Evolutionary conservation across 2,888 invertebrate genomes (phyloP).

Genomic region (Psylliodes chrysocephalus): DNA sequence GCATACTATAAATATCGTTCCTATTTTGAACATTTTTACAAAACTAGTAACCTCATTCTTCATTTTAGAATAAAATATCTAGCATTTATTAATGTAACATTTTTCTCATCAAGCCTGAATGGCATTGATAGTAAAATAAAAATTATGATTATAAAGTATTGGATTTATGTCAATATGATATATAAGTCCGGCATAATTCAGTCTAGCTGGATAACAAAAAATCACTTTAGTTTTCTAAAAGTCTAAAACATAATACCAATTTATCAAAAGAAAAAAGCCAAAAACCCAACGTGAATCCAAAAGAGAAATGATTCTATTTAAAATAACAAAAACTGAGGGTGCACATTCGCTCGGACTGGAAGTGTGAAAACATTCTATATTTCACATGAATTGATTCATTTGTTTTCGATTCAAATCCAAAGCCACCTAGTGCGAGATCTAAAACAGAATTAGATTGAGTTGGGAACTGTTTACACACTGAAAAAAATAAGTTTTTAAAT

Average conservation of each 20-base stretch:
- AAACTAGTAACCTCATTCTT: too few species aligned
- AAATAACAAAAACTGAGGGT: constrained; percentile 38
- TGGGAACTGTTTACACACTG: constrained; percentile 1
- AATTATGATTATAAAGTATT: too few species aligned
- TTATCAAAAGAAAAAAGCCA: constrained; percentile 19
- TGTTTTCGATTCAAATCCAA: constrained; percentile 43
- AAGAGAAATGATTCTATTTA: constrained; percentile 39
- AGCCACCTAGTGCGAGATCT: constrained; percentile 24
- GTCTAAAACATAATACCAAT: constrained; percentile 33
- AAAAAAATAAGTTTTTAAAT: too few species aligned
- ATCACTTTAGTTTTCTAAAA: constrained; percentile 35
- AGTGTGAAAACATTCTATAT: constrained; percentile 44
- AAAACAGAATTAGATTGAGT: constrained; percentile 18
- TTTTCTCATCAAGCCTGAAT: too few species aligned
- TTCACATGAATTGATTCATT: constrained; percentile 45
- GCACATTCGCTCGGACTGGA: constrained; percentile 31
- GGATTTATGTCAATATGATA: too few species aligned
- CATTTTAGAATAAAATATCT: too few species aligned
- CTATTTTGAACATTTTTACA: too few species aligned
- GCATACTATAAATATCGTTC: too few species aligned
- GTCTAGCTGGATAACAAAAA: constrained; percentile 10
- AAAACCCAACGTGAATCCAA: constrained; percentile 27
- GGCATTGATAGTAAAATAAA: too few species aligned
- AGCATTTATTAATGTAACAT: too few species aligned
- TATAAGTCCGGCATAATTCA: too few species aligned